phyloP scores from a whole-genome alignment of 2,888 invertebrate species.

The Spodoptera exigua region DNA sequence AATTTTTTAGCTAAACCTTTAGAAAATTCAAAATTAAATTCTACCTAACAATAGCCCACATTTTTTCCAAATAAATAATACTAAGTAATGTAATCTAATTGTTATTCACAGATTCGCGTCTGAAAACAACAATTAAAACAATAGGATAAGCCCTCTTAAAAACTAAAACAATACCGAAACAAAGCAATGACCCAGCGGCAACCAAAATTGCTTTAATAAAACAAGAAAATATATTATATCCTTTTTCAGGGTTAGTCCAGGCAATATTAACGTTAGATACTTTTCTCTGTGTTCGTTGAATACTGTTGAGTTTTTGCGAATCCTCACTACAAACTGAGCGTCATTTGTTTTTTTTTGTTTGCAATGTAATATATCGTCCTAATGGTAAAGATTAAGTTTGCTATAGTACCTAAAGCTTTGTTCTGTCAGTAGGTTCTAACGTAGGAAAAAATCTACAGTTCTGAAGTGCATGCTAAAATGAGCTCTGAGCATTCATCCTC shows the following conservation, averaged over 20 bases:
- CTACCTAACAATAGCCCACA: neutral
- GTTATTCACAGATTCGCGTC: constrained; percentile 9
- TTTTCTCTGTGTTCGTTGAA: constrained; percentile 45
- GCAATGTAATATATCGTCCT: constrained; percentile 45
- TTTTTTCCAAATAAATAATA: neutral
- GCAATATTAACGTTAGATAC: constrained; percentile 67
- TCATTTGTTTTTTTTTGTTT: constrained; percentile 51
- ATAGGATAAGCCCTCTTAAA: constrained; percentile 6
- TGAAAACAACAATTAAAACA: constrained; percentile 16
- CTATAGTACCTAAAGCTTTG: no score
- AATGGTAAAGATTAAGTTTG: constrained; percentile 1
- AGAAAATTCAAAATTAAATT: no score
- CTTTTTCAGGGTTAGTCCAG: constrained; percentile 65
- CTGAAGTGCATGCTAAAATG: no score
- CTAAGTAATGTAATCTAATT: neutral
- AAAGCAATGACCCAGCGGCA: constrained; percentile 62
- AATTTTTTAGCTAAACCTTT: no score
- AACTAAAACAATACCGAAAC: constrained; percentile 25
- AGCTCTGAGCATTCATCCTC: no score
- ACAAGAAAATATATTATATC: constrained; percentile 78
- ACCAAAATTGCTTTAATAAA: constrained; percentile 79
- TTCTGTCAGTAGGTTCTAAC: no score
- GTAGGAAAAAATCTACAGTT: no score
- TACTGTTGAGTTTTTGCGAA: constrained; percentile 53
- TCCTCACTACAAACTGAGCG: constrained; percentile 39